Conservation (phyloP, 1,140 invertebrate genomes). For the Atta cephalotes region DNA sequence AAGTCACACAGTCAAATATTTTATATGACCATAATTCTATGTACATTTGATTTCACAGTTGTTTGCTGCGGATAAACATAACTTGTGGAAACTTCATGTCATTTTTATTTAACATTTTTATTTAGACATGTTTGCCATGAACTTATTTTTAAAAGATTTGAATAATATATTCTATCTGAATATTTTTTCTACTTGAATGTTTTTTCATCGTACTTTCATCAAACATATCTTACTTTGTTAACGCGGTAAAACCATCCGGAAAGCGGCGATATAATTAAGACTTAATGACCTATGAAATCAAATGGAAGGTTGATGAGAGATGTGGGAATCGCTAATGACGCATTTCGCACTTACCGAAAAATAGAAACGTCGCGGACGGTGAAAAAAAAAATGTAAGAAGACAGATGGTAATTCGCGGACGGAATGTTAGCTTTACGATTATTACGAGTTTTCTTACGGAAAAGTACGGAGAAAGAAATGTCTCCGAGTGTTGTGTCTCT, state of each 20-base stretch:
- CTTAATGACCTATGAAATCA: constrained; percentile 55
- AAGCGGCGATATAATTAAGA: constrained; percentile 37
- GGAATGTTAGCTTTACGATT: constrained; percentile 5
- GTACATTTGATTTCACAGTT: background rate
- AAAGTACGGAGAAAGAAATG: background rate
- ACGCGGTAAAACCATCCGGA: constrained; percentile 14
- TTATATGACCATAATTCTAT: background rate
- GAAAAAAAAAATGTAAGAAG: background rate
- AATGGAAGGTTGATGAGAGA: constrained; percentile 22
- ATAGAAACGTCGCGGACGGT: background rate
- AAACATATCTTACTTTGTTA: constrained; percentile 27
- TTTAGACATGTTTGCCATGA: too few relatives aligned
- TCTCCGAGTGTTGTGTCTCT: constrained; percentile 9
- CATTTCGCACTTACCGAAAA: constrained; percentile 28
- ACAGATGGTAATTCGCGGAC: background rate
- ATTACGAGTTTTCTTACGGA: constrained; percentile 11
- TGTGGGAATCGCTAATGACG: constrained; percentile 37
- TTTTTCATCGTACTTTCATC: background rate
- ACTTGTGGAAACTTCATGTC: too few relatives aligned
- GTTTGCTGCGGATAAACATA: background rate
- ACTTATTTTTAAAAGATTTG: background rate
- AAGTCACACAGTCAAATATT: background rate
- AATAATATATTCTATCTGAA: background rate
- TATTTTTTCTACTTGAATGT: background rate
- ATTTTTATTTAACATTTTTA: background rate